Percentiles rank a stretch among this genome's conserved stretches.
Conservation (phyloP, 2,797 vertebrate genomes). For the Hippoglossus hippoglossus region DNA sequence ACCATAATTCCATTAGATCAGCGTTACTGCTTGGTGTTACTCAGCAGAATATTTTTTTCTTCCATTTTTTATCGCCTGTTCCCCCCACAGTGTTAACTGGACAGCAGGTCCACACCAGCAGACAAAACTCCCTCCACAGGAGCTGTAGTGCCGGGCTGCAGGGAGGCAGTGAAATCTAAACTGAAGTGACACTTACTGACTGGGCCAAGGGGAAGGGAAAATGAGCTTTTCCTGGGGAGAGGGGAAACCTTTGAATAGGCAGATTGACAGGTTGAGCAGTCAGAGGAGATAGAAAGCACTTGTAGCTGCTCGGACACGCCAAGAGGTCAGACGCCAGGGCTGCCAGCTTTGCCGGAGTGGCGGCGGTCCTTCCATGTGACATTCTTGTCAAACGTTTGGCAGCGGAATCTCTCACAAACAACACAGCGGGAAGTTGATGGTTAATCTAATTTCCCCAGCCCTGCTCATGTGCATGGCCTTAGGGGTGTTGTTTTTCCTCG, state of each 20-base stretch:
- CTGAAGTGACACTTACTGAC: slow-evolving; percentile 82
- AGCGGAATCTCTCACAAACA: slow-evolving; percentile 71
- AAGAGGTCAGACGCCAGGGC: slow-evolving; percentile 69
- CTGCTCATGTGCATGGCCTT: slow-evolving; percentile 52
- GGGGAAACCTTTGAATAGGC: slow-evolving; percentile 76
- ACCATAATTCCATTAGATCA: too few species aligned
- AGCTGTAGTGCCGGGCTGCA: slow-evolving; percentile 62
- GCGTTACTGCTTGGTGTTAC: too few species aligned
- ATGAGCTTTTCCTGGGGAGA: slow-evolving; percentile 75
- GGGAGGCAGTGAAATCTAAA: slow-evolving; percentile 78
- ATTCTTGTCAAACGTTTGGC: slow-evolving; percentile 76
- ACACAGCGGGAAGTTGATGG: slow-evolving; percentile 68
- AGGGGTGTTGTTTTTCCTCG: slow-evolving; percentile 50
- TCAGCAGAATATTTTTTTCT: too few species aligned
- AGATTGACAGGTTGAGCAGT: slow-evolving; percentile 82
- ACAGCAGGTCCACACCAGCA: slow-evolving; percentile 63
- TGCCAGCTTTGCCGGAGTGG: slow-evolving; percentile 53
- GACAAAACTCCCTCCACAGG: slow-evolving; percentile 62
- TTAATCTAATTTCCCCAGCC: slow-evolving; percentile 72
- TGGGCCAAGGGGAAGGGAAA: slow-evolving; percentile 71
- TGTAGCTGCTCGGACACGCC: slow-evolving; percentile 67
- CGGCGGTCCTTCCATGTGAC: slow-evolving; percentile 61
- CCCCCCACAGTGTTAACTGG: slow-evolving; percentile 75
- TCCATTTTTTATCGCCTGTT: too few species aligned
- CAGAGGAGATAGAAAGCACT: slow-evolving; percentile 79